Percentiles rank a stretch among this genome's conserved stretches.
Evolutionary conservation across 2,888 invertebrate genomes (phyloP).

Genomic region (Cerastis leucographa): DNA sequence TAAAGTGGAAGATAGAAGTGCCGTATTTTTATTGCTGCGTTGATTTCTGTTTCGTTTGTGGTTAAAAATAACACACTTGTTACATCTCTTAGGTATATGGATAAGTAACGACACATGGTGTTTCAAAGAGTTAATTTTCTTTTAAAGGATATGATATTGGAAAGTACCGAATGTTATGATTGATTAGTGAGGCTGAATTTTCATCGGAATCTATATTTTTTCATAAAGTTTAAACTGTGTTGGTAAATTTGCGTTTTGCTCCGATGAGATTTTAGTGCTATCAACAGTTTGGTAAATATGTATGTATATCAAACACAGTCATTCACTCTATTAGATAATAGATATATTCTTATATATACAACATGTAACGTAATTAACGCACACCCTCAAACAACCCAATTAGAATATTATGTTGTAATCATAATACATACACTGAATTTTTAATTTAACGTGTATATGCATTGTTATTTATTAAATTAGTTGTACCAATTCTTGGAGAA

Average conservation of each 20-base stretch:
- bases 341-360: too few relatives aligned
- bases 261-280: not conserved
- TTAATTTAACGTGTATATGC: too few relatives aligned
- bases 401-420: too few relatives aligned
- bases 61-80: slow-evolving; percentile 5
- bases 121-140: not conserved
- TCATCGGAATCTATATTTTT: not conserved
- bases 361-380: too few relatives aligned
- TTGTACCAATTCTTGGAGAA: too few relatives aligned
- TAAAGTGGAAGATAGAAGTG: not conserved
- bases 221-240: not conserved
- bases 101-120: not conserved
- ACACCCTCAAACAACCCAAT: too few relatives aligned
- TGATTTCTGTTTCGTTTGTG: not conserved
- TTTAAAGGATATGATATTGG: not conserved
- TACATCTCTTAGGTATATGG: too few relatives aligned
- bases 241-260: not conserved
- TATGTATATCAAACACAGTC: too few relatives aligned
- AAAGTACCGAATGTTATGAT: not conserved
- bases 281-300: not conserved
- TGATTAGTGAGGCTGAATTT: not conserved
- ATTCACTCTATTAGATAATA: too few relatives aligned
- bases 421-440: too few relatives aligned
- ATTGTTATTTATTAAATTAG: too few relatives aligned
- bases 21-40: slow-evolving; percentile 7